Percentiles rank a stretch among this genome's conserved stretches.
phyloP scores from a whole-genome alignment of 1,140 invertebrate genomes.

The Mactra quadrangularis region DNA sequence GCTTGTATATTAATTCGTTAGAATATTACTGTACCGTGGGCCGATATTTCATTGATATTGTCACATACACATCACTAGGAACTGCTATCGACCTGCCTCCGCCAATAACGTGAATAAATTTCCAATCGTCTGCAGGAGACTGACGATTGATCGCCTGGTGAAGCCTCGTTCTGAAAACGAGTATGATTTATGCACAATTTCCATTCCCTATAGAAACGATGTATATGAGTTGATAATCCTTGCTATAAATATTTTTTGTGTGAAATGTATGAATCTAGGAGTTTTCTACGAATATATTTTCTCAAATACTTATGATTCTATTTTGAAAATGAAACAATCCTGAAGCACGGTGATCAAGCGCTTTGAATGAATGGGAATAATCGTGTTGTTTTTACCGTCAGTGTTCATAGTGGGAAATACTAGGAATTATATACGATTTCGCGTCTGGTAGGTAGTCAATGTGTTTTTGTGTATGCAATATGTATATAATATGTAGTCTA shows the following conservation, averaged over 20 bases:
- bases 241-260: constrained; percentile 36
- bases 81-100: constrained; percentile 38
- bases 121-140: constrained; percentile 51
- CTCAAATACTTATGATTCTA: neutral
- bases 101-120: constrained; percentile 39
- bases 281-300: constrained; percentile 11
- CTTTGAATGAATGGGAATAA: constrained; percentile 31
- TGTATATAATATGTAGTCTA: too few species aligned
- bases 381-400: neutral
- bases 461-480: too few species aligned
- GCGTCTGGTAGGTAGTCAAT: constrained; percentile 5
- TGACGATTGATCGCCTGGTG: constrained; percentile 53
- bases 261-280: constrained; percentile 23
- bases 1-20: neutral
- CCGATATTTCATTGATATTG: constrained; percentile 1
- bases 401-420: constrained; percentile 9
- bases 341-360: neutral
- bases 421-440: constrained; percentile 25
- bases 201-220: constrained; percentile 48
- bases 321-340: constrained; percentile 38
- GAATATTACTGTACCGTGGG: constrained; percentile 12
- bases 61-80: constrained; percentile 22
- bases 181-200: constrained; percentile 60
- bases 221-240: constrained; percentile 57
- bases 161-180: constrained; percentile 57